phyloP scores from a whole-genome alignment of 2,888 invertebrate species.

The Dicyrtoma fusca region DNA sequence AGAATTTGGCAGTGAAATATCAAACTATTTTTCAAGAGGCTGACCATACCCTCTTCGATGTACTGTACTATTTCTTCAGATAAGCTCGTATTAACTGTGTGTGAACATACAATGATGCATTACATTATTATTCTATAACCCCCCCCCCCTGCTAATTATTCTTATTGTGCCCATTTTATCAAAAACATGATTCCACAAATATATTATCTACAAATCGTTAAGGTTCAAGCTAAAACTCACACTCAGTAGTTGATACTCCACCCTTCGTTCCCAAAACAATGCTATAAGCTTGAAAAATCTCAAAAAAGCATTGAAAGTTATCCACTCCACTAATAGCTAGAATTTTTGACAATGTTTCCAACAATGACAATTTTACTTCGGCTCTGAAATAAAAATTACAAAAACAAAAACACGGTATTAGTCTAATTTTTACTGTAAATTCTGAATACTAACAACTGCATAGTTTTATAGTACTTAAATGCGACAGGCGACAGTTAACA shows the following conservation, averaged over 20 bases:
- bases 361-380: no score
- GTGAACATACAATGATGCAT: background rate
- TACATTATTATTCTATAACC: background rate
- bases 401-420: no score
- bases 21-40: conserved; percentile 30
- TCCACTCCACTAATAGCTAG: conserved; percentile 23
- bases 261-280: conserved; percentile 34
- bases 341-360: conserved; percentile 28
- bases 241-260: conserved; percentile 24
- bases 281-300: conserved; percentile 46
- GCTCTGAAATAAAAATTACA: no score
- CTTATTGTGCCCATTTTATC: background rate
- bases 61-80: conserved; percentile 39
- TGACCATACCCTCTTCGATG: conserved; percentile 15
- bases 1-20: conserved; percentile 32
- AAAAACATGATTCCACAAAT: conserved; percentile 2
- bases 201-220: background rate
- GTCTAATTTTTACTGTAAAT: no score
- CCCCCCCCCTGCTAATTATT: no score
- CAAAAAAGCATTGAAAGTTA: conserved; percentile 44
- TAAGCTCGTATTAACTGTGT: conserved; percentile 39
- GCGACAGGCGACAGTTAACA: no score
- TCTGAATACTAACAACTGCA: no score
- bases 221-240: background rate
- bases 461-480: no score